Conservation (phyloP, 2,797 vertebrate genomes). For the Heteromormyrus szaboi region DNA sequence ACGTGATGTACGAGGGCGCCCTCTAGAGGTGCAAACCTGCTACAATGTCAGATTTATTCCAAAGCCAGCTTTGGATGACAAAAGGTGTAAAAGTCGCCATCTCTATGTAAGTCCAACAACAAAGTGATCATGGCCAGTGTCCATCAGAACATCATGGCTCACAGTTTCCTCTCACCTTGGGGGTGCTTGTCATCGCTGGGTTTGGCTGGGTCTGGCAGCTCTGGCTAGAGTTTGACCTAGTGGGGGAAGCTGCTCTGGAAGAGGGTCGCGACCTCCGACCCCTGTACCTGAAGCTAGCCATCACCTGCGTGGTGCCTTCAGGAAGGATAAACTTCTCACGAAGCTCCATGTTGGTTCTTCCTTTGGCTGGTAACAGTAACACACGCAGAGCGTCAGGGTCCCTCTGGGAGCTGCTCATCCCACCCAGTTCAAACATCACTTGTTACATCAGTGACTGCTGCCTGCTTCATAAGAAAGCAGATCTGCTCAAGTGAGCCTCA, state of each 20-base stretch:
- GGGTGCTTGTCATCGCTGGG: conserved; percentile 57
- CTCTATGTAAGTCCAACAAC: background rate
- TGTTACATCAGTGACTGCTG: background rate
- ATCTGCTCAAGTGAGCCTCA: conserved; percentile 20
- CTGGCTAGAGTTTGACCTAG: conserved; percentile 86
- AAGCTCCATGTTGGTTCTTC: conserved; percentile 91
- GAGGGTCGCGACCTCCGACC: conserved; percentile 90
- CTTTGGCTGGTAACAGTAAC: conserved; percentile 71
- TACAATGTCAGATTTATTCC: background rate
- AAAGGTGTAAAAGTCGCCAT: background rate
- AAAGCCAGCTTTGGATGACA: background rate
- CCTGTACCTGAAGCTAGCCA: conserved; percentile 91
- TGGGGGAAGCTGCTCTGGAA: conserved; percentile 86
- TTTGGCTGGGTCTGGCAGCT: conserved; percentile 67
- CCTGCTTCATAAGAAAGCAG: conserved; percentile 27
- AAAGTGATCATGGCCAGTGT: background rate
- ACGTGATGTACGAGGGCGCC: background rate
- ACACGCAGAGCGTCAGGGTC: background rate
- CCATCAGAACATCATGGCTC: background rate
- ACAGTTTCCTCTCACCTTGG: conserved; percentile 69
- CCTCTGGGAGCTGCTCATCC: background rate
- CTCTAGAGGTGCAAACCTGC: background rate
- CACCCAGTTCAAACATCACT: background rate
- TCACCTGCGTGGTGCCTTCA: conserved; percentile 87
- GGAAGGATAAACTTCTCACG: conserved; percentile 97